Evolutionary conservation across 2,113 vertebrate genomes (phyloP).

Genomic region (Gymnorhina tibicen): DNA sequence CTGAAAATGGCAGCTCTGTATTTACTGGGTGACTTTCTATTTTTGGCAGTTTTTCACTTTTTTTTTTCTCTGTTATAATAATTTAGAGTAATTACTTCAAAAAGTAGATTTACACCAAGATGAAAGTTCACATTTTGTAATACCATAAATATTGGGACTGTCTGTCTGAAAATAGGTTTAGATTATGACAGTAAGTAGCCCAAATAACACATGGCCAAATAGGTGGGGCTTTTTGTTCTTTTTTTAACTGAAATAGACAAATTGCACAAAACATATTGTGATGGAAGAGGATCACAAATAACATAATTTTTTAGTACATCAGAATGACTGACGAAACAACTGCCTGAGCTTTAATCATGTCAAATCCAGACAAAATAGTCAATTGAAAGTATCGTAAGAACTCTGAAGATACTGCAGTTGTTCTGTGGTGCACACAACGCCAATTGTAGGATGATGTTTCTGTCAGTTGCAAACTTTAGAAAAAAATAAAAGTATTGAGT

Average conservation of each 20-base stretch:
- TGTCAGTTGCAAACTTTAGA: conserved; percentile 10
- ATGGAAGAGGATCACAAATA: background rate
- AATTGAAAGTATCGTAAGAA: background rate
- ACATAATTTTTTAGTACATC: background rate
- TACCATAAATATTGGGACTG: background rate
- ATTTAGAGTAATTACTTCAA: background rate
- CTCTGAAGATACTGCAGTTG: conserved; percentile 13
- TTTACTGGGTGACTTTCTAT: background rate
- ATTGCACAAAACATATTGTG: background rate
- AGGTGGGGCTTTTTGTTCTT: fast-evolving
- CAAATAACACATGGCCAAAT: background rate
- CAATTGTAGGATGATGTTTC: conserved; percentile 1
- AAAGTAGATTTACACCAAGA: background rate
- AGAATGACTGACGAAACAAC: conserved; percentile 32
- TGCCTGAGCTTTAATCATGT: conserved; percentile 5
- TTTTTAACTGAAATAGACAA: background rate
- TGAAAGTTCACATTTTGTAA: background rate
- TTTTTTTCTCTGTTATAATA: background rate
- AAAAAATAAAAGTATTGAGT: conserved; percentile 21
- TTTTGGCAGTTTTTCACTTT: background rate
- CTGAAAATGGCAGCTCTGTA: conserved; percentile 1
- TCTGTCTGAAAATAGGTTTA: background rate
- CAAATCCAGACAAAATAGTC: background rate
- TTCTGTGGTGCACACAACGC: background rate
- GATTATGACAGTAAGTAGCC: background rate